phyloP scores from a whole-genome alignment of 2,888 invertebrate genomes.

The Melanargia galathea region DNA sequence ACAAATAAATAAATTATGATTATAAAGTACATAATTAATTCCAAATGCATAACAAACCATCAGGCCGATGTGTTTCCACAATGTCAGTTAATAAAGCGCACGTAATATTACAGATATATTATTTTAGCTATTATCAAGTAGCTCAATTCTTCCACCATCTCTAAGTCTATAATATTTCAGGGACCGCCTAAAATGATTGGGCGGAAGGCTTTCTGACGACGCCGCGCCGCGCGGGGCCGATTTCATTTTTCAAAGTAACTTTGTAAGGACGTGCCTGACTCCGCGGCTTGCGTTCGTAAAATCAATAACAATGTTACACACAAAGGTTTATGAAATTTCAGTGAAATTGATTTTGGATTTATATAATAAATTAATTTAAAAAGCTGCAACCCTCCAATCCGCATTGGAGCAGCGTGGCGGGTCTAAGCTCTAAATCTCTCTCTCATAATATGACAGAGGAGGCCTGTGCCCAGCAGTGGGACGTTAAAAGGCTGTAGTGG shows the following conservation, averaged over 20 bases:
- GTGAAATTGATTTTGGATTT: slow-evolving; percentile 7
- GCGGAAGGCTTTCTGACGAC: slow-evolving; percentile 56
- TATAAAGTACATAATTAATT: no score
- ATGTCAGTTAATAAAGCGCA: no score
- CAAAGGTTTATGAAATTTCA: slow-evolving; percentile 45
- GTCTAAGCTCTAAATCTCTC: no score
- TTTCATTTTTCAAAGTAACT: slow-evolving; percentile 69
- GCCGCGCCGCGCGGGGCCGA: slow-evolving; percentile 47
- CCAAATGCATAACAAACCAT: no score
- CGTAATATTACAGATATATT: no score
- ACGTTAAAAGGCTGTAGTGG: no score
- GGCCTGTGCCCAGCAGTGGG: no score
- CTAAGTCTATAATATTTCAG: slow-evolving; percentile 48
- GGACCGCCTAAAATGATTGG: slow-evolving; percentile 58
- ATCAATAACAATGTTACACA: slow-evolving; percentile 9
- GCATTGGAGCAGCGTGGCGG: no score
- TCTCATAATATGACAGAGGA: no score
- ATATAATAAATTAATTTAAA: not conserved
- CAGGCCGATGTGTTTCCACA: no score
- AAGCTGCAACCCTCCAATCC: no score
- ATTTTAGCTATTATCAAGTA: not conserved
- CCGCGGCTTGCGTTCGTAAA: slow-evolving; percentile 33
- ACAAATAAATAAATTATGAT: no score
- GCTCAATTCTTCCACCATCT: not conserved
- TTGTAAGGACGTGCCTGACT: slow-evolving; percentile 36